phyloP scores from a whole-genome alignment of 2,113 vertebrate species.

The Todiramphus saurophagus region DNA sequence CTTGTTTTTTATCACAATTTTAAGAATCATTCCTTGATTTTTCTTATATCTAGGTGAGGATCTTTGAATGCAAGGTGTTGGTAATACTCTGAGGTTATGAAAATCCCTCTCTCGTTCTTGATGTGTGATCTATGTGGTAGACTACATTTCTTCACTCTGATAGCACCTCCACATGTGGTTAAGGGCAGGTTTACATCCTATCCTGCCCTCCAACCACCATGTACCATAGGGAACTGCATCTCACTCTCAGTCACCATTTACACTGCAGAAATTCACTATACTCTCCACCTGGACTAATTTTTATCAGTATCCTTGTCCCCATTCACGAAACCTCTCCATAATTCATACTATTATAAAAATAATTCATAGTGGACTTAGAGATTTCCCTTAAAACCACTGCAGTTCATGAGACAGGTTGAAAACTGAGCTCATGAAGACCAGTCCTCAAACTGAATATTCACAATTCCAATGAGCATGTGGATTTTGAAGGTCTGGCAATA shows the following conservation, averaged over 20 bases:
- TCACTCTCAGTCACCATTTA: neutral
- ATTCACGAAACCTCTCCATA: neutral
- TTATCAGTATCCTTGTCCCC: neutral
- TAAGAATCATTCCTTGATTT: neutral
- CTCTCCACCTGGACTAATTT: neutral
- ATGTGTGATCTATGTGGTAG: accelerated
- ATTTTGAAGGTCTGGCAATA: neutral
- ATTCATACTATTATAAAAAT: neutral
- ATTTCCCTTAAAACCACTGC: neutral
- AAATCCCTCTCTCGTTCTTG: neutral
- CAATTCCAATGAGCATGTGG: neutral
- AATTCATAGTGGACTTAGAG: neutral
- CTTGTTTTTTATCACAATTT: neutral
- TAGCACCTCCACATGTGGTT: neutral
- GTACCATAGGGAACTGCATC: too few species aligned
- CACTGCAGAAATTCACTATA: neutral
- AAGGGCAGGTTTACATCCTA: neutral
- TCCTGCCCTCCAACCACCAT: neutral
- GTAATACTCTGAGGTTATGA: neutral
- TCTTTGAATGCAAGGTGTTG: neutral
- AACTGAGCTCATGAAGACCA: neutral
- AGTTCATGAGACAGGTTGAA: neutral
- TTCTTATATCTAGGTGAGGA: neutral
- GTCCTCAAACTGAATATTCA: neutral
- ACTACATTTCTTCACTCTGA: neutral